Conservation (phyloP, 1,140 invertebrate species). For the Drosophila saltans region DNA sequence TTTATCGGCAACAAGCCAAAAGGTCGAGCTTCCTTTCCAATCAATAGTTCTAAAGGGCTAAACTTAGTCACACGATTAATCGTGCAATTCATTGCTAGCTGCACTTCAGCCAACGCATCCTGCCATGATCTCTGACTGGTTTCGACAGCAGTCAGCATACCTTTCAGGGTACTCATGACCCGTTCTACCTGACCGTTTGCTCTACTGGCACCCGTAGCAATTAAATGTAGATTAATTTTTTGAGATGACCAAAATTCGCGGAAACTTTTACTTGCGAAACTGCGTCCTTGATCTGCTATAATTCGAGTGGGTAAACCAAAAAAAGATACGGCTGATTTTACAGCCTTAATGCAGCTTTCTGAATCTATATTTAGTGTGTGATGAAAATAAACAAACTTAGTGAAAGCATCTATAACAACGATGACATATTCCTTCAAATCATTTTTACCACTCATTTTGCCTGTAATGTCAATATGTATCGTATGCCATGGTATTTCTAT, state of each 20-base stretch:
- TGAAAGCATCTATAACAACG: slow-evolving; percentile 48
- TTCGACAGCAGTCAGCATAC: background rate
- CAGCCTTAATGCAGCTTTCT: slow-evolving; percentile 1
- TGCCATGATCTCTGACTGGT: too few relatives aligned
- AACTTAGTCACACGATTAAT: slow-evolving; percentile 1
- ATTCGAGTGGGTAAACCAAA: slow-evolving; percentile 1
- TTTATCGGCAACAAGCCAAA: background rate
- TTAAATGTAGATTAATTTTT: background rate
- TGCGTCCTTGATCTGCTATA: background rate
- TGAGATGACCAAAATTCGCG: background rate
- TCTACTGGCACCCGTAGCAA: background rate
- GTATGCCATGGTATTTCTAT: slow-evolving; percentile 41
- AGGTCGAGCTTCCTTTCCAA: background rate
- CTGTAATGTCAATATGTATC: slow-evolving; percentile 19
- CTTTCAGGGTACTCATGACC: background rate
- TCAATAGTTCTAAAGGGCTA: background rate
- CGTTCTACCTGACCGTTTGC: slow-evolving; percentile 4
- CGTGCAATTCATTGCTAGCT: slow-evolving; percentile 3
- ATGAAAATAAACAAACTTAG: slow-evolving; percentile 44
- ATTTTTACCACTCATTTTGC: slow-evolving; percentile 11
- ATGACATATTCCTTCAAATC: slow-evolving; percentile 22
- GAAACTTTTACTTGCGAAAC: background rate
- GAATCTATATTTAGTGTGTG: slow-evolving; percentile 23
- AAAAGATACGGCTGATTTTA: background rate
- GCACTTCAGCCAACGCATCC: background rate